Evolutionary conservation across 2,888 invertebrate genomes (phyloP).

Genomic region (Drosophila dives): DNA sequence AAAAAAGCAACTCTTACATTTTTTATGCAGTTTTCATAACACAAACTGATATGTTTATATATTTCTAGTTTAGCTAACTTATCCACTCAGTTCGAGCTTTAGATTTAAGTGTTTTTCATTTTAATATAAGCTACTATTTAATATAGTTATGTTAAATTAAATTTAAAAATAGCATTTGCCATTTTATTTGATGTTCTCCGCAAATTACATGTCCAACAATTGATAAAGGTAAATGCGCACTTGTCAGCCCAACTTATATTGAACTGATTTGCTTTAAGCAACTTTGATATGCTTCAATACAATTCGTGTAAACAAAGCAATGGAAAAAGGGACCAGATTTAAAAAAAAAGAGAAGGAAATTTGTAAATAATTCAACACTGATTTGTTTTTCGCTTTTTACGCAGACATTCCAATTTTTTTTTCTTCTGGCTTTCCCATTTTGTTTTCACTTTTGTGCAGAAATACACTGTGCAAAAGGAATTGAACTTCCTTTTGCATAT

Average conservation of each 20-base stretch:
- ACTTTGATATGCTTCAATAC: constrained; percentile 29
- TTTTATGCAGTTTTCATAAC: background rate
- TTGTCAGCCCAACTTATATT: constrained; percentile 14
- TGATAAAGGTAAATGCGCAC: constrained; percentile 28
- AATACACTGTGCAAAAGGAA: constrained; percentile 10
- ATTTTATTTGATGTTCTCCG: background rate
- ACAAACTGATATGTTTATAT: background rate
- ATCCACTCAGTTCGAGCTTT: background rate
- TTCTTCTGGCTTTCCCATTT: background rate
- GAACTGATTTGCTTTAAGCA: constrained; percentile 42
- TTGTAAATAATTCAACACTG: constrained; percentile 55
- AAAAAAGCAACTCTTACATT: background rate
- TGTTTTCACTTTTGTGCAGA: background rate
- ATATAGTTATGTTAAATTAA: background rate
- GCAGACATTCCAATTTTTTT: background rate
- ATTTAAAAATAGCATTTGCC: background rate
- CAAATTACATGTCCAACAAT: background rate
- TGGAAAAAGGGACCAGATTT: constrained; percentile 33
- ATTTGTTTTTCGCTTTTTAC: constrained; percentile 36
- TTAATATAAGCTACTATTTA: background rate
- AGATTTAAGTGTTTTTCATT: background rate
- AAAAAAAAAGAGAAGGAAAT: constrained; percentile 42
- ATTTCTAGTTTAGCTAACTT: background rate
- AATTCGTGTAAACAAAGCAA: constrained; percentile 9
- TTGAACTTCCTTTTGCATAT: constrained; percentile 48